phyloP scores from a whole-genome alignment of 2,797 vertebrate genomes.

The Coreius guichenoti region DNA sequence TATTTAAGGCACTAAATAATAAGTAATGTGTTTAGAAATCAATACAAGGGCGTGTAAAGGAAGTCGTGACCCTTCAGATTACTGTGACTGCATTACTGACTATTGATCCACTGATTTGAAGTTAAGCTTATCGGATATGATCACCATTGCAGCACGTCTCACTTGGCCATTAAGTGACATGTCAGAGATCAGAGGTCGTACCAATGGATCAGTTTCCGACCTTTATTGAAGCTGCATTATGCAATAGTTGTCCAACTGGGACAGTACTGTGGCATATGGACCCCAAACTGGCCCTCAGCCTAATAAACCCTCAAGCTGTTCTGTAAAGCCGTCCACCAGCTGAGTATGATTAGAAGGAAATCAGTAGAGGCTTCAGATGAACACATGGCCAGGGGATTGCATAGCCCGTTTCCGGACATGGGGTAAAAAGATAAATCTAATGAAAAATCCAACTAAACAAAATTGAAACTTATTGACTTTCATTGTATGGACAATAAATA shows the following conservation, averaged over 20 bases:
- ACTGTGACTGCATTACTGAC: conserved; percentile 9
- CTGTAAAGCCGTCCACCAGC: neutral
- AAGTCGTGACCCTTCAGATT: conserved; percentile 2
- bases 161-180: neutral
- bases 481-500: neutral
- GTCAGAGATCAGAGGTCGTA: conserved; percentile 16
- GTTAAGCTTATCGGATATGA: neutral
- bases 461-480: neutral
- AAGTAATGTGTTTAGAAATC: conserved; percentile 6
- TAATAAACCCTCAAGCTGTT: conserved; percentile 8
- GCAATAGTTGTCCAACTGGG: neutral
- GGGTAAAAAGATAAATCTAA: neutral
- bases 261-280: conserved; percentile 15
- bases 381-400: conserved; percentile 4
- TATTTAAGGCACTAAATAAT: conserved; percentile 10
- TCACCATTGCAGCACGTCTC: neutral
- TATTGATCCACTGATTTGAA: conserved; percentile 39
- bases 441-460: neutral
- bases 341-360: conserved; percentile 23
- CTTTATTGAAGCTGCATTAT: neutral
- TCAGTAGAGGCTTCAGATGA: neutral
- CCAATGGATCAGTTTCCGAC: neutral
- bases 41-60: neutral
- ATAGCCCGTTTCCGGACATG: neutral
- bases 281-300: conserved; percentile 8